phyloP scores from a whole-genome alignment of 2,888 invertebrate species.

The Drosophila infuscata region DNA sequence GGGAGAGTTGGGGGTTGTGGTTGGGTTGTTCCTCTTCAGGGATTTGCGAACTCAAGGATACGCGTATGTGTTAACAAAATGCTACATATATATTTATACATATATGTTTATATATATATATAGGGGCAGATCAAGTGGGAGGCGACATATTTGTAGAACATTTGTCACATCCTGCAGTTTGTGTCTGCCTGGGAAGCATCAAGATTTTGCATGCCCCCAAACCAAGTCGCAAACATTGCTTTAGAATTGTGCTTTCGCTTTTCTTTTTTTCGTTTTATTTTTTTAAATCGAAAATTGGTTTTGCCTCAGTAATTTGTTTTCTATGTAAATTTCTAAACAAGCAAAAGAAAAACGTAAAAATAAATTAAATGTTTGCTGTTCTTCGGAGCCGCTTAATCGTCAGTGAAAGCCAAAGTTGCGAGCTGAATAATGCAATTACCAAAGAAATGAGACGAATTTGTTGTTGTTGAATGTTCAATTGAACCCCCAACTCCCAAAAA shows the following conservation, averaged over 20 bases:
- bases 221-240: neutral
- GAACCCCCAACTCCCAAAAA: constrained; percentile 13
- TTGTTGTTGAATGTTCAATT: constrained; percentile 43
- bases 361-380: constrained; percentile 24
- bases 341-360: constrained; percentile 12
- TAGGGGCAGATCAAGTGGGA: constrained; percentile 32
- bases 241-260: neutral
- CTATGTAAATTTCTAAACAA: constrained; percentile 55
- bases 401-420: constrained; percentile 13
- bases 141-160: constrained; percentile 69
- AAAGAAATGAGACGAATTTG: constrained; percentile 44
- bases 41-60: constrained; percentile 57
- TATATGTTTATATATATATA: constrained; percentile 30
- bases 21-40: constrained; percentile 21
- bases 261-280: constrained; percentile 44
- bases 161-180: constrained; percentile 67
- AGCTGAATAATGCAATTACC: constrained; percentile 59
- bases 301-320: constrained; percentile 70
- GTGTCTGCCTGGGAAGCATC: constrained; percentile 49
- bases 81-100: constrained; percentile 12
- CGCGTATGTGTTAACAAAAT: constrained; percentile 4
- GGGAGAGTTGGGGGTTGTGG: constrained; percentile 13
- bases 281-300: constrained; percentile 70
- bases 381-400: constrained; percentile 31
- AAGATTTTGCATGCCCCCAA: constrained; percentile 42